Base-by-base conservation (phyloP, 2,888 invertebrate genomes). In the Nomada flava region DNA sequence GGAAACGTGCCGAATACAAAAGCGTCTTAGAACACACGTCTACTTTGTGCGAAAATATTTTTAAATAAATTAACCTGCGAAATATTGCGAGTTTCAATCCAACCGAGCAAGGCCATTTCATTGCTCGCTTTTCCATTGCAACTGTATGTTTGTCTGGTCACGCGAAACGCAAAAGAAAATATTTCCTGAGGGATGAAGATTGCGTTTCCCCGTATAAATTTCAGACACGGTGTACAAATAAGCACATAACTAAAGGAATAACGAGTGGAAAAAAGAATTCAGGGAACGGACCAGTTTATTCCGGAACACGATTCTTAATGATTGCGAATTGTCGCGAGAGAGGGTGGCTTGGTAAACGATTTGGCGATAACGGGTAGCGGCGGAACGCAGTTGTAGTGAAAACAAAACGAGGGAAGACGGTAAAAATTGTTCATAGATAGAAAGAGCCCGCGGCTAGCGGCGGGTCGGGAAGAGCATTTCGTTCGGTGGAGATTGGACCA, bases 371-470 rank as follows among this genome's bases (percentile, higher is more conserved):
- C 75, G 53, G 64, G 23, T 47, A 55, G 11, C 29, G 52, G 52
- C 52, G 53, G 59, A 44, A 68, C 50, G 44, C 67, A 60, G 59
- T 42, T 23, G 23, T 59, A 62, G 77, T 65, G 75, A 59, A 68
- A 74, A 80, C 75, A 71, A 83, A 83, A 80, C 82, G 77, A 77
- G 72, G 63, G 68, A 72, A 78, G 80, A 84, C 67, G 71, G 77
- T 68, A 83, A 83, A 85, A 85, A 83, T 85, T 83, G 80, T 80
- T 85, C 84, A 72, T 80, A 85, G 84, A 80, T 83, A 85, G 83
- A 83, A 83, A 80, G 71, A 52, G 77, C 77, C 83, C 62, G 76
- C 71, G 80, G 83, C 81, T 59, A 68, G 53, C 15, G 44, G 73
- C 47, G 76, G 73, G 23, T 47, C 53, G 68, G 36, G 36, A 36